Percentiles rank a stretch among this genome's conserved stretches.
Evolutionary conservation across 1,140 invertebrate species (phyloP).

Genomic region (Aporrectodea caliginosa): DNA sequence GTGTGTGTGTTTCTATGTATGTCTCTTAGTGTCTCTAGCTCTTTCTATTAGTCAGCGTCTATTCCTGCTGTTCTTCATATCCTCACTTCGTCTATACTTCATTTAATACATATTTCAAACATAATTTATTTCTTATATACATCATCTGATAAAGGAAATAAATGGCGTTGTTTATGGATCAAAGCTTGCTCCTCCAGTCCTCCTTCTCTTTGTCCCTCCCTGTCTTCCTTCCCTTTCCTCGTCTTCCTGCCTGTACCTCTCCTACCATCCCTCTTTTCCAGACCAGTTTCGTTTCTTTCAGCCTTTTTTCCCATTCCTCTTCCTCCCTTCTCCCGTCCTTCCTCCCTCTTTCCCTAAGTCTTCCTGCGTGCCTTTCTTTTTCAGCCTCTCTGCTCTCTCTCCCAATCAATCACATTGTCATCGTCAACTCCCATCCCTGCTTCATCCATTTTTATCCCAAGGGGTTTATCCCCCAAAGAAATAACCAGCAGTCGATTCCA

Average conservation of each 20-base stretch:
- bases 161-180: neutral
- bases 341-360: neutral
- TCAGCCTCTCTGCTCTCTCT: neutral
- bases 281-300: neutral
- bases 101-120: too few relatives aligned
- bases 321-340: neutral
- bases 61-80: too few relatives aligned
- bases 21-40: too few relatives aligned
- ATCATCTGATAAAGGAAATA: too few relatives aligned
- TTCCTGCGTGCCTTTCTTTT: neutral
- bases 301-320: neutral
- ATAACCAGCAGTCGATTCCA: too few relatives aligned
- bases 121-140: too few relatives aligned
- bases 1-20: too few relatives aligned
- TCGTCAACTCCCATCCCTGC: neutral
- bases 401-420: too few relatives aligned
- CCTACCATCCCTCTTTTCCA: neutral
- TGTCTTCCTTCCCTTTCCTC: neutral
- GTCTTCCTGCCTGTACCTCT: neutral
- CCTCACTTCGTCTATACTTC: too few relatives aligned
- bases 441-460: neutral
- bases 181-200: neutral
- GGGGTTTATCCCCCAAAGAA: too few relatives aligned
- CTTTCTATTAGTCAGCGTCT: too few relatives aligned
- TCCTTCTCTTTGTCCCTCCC: neutral